phyloP scores from a whole-genome alignment of 1,140 invertebrate species.

The Carcinoscorpius rotundicauda region DNA sequence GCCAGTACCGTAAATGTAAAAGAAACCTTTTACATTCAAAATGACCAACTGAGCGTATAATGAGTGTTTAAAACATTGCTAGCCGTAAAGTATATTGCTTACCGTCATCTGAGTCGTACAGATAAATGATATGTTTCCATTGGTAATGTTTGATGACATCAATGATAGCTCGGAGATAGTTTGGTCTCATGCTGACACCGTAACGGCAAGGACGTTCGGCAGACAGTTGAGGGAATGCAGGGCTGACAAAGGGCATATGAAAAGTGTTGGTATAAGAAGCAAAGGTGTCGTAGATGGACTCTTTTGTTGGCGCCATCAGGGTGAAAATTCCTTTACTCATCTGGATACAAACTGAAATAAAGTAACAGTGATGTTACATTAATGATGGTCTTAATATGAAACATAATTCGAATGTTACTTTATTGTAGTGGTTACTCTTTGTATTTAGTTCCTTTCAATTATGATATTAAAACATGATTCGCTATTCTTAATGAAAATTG shows the following conservation, averaged over 20 bases:
- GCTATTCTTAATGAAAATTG: too few species aligned
- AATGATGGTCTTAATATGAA: too few species aligned
- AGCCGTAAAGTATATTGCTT: conserved; percentile 31
- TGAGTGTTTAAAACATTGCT: too few species aligned
- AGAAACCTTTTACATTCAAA: too few species aligned
- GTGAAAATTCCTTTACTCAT: conserved; percentile 56
- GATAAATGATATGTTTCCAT: conserved; percentile 84
- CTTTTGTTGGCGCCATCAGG: conserved; percentile 79
- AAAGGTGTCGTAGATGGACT: conserved; percentile 85
- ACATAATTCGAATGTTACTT: too few species aligned
- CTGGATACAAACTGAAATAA: conserved; percentile 18
- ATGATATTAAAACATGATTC: too few species aligned
- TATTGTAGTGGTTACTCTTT: too few species aligned
- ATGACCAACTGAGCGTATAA: too few species aligned
- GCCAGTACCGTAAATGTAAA: too few species aligned
- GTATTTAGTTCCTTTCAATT: too few species aligned
- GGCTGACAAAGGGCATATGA: conserved; percentile 83
- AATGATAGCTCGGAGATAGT: conserved; percentile 84
- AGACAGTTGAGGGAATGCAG: conserved; percentile 72
- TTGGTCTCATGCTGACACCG: conserved; percentile 80
- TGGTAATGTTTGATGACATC: conserved; percentile 82
- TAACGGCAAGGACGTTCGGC: conserved; percentile 68
- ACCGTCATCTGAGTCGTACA: conserved; percentile 93
- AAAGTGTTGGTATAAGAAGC: conserved; percentile 93
- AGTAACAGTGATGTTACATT: too few species aligned